Evolutionary conservation across 2,113 vertebrate genomes (phyloP), one percentile per base, ranked within the genome.

Genomic region (Trogon melanurus): DNA sequence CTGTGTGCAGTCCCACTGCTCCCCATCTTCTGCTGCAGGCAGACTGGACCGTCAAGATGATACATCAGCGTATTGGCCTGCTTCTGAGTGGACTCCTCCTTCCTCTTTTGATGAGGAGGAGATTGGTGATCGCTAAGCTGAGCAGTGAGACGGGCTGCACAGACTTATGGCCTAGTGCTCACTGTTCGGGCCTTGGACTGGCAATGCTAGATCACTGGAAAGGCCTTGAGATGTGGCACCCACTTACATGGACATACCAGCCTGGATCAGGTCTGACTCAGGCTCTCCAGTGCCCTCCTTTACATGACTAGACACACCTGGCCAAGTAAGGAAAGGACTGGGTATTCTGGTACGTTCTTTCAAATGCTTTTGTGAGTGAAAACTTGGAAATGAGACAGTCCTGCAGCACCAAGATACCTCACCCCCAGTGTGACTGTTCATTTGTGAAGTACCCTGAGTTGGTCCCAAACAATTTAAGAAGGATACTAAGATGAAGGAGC

Each of bases 31-130:
- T 57, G 27, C 38, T 45, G 45, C 38, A 32, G 26, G 79, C 5
- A 0, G 60, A 17, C 2, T 3, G 25, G 51, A 20, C 17, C 21
- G 3, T 44, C 21, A 41, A 54, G 34, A 8, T 64, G 62, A 12
- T 48, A 13, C 0, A 0, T 79, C 50, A n/a, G 50, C 34, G 45
- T 54, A 0, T 17, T 54, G 62, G 36, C 30, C 36, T 48, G 26
- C 64, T 76, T 61, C 4, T 72, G 47, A 56, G 29, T 34, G 72
- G 30, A 23, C n/a, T 23, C 6, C 18, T 67, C 81, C 45, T 20
- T n/a, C 7, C 34, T 64, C 27, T 66, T 58, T 56, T 27, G 44
- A 26, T 66, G 41, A 75, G 60, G 32, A 80, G 38, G 8, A 41
- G 41, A 41, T 4, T 66, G 48, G 36, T 45, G 71, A 6, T 60